These are phyloP conservation scores for Channa maculata DNA, from an alignment of 2,113 vertebrate species.

Conservation along the genomic window DNA sequence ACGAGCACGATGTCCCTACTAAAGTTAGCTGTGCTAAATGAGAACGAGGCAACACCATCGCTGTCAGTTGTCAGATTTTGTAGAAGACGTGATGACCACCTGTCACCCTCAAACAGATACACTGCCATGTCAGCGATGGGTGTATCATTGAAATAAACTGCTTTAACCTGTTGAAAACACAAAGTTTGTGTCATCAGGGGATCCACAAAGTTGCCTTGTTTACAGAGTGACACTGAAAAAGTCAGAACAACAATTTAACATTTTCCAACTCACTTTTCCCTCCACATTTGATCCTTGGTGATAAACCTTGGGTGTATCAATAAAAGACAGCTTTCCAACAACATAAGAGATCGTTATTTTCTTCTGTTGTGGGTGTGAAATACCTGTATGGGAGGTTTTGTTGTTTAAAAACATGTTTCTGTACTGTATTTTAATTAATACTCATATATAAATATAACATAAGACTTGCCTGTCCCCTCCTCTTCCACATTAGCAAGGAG, in stretches of 20 bases:
- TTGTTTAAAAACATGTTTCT: no score
- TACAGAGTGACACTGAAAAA: no score
- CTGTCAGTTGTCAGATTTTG: conserved; percentile 75
- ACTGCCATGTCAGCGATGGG: conserved; percentile 55
- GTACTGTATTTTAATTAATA: no score
- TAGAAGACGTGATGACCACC: neutral
- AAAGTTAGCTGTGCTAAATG: conserved; percentile 30
- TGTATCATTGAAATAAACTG: conserved; percentile 48
- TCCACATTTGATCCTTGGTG: conserved; percentile 43
- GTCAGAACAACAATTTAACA: no score
- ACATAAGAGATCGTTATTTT: conserved; percentile 15
- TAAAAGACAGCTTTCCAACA: conserved; percentile 71
- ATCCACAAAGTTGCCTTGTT: neutral
- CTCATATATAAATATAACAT: no score
- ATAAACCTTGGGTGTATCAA: conserved; percentile 71
- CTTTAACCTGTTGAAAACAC: conserved; percentile 66
- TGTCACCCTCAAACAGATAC: conserved; percentile 53
- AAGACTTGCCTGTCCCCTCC: conserved; percentile 74
- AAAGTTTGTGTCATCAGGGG: neutral
- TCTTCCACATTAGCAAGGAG: conserved; percentile 53
- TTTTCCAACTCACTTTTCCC: conserved; percentile 68
- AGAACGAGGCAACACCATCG: conserved; percentile 71
- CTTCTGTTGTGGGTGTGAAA: neutral
- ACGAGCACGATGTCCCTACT: conserved; percentile 9
- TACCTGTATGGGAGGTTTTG: conserved; percentile 33